Percentiles rank a stretch among this genome's conserved stretches.
Evolutionary conservation across 2,888 invertebrate genomes (phyloP).

Genomic region (Euphydryas editha): DNA sequence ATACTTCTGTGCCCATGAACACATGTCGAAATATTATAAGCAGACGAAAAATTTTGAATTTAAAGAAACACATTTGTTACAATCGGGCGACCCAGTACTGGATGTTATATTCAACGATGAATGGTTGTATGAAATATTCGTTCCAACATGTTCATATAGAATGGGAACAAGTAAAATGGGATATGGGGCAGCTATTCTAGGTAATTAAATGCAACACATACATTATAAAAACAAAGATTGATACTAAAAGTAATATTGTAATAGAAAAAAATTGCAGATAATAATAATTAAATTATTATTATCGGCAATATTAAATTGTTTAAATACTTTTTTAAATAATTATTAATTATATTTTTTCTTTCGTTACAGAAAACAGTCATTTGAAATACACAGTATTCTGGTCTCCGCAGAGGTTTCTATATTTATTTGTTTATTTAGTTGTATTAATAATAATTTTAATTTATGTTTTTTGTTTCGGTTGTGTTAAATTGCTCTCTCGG

Average conservation of each 20-base stretch:
- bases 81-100: conserved; percentile 51
- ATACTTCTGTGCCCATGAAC: conserved; percentile 87
- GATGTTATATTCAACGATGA: conserved; percentile 52
- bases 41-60: conserved; percentile 57
- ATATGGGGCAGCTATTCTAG: conserved; percentile 91
- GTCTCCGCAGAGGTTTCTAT: conserved; percentile 88
- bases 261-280: too few species aligned
- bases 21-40: conserved; percentile 85
- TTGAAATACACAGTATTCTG: conserved; percentile 90
- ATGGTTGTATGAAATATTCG: conserved; percentile 89
- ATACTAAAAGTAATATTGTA: too few species aligned
- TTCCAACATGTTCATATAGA: conserved; percentile 97
- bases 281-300: too few species aligned
- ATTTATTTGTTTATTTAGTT: conserved; percentile 82
- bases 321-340: background rate
- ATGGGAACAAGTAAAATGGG: conserved; percentile 96
- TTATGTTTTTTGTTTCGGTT: conserved; percentile 37
- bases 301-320: too few species aligned
- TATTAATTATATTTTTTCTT: conserved; percentile 33
- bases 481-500: conserved; percentile 38
- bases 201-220: conserved; percentile 64
- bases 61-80: conserved; percentile 51
- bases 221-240: too few species aligned
- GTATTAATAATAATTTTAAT: conserved; percentile 49
- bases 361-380: conserved; percentile 84